Evolutionary conservation across 2,113 vertebrate species (phyloP).

Genomic region (Montifringilla adamsi): DNA sequence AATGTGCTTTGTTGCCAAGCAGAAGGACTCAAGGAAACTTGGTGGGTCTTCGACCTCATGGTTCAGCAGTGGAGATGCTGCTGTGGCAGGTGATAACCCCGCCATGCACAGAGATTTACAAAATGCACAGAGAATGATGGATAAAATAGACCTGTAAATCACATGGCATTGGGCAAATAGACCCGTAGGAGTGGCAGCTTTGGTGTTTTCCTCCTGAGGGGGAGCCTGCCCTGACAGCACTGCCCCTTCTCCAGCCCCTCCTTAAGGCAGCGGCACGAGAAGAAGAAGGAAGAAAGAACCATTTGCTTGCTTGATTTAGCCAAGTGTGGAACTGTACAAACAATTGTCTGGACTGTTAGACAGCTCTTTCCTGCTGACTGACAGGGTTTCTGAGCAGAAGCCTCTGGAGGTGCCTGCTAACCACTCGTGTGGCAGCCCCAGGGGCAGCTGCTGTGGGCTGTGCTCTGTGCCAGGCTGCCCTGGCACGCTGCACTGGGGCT

Average conservation of each 20-base stretch:
- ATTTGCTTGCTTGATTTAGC: neutral
- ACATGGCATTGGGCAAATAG: neutral
- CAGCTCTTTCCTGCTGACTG: neutral
- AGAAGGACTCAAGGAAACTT: neutral
- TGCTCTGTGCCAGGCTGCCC: neutral
- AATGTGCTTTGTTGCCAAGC: neutral
- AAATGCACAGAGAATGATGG: neutral
- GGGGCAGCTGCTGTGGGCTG: neutral
- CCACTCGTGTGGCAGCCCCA: neutral
- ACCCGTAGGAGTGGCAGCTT: accelerated
- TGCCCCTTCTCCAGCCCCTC: neutral
- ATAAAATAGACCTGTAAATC: neutral
- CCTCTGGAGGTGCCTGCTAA: neutral
- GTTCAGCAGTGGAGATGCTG: neutral
- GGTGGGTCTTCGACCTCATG: neutral
- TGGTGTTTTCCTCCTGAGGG: neutral
- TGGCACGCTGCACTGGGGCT: neutral
- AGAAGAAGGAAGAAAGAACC: neutral
- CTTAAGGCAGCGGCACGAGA: neutral
- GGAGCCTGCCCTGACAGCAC: neutral
- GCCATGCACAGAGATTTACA: neutral
- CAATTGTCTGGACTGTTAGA: neutral
- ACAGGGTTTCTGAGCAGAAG: neutral
- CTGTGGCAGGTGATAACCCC: accelerated
- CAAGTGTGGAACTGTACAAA: neutral